Percentiles rank a stretch among this genome's conserved stretches.
Conservation (phyloP, 2,888 invertebrate genomes). For the Suillia variegata region DNA sequence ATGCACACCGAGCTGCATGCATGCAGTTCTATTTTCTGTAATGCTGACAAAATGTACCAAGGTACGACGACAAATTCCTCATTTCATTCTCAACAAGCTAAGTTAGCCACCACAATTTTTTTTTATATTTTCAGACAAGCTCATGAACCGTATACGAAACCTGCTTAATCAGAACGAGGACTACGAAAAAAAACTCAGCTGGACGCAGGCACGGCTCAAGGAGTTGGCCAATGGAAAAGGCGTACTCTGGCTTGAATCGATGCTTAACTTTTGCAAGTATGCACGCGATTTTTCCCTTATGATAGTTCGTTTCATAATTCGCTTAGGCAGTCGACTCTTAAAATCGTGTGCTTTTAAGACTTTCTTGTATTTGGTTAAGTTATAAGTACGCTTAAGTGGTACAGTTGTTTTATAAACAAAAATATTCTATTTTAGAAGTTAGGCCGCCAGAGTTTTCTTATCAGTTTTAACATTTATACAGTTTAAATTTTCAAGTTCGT, state of each 20-base stretch:
- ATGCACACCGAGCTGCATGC: conserved; percentile 57
- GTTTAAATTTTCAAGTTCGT: too few relatives aligned
- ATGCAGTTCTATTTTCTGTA: conserved; percentile 57
- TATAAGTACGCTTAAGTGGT: too few relatives aligned
- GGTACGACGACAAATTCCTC: too few relatives aligned
- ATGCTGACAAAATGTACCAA: conserved; percentile 56
- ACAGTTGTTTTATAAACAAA: too few relatives aligned
- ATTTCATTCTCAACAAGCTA: too few relatives aligned
- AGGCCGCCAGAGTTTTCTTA: too few relatives aligned
- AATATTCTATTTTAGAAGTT: too few relatives aligned
- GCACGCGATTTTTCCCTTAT: too few relatives aligned
- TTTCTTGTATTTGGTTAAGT: too few relatives aligned
- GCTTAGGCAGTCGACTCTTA: conserved; percentile 35
- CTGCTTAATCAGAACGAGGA: conserved; percentile 49
- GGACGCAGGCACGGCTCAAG: conserved; percentile 49
- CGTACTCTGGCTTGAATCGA: conserved; percentile 57
- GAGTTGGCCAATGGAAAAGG: conserved; percentile 53
- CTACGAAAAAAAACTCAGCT: conserved; percentile 48
- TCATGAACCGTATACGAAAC: conserved; percentile 52
- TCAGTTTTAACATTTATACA: too few relatives aligned
- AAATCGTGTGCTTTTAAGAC: conserved; percentile 31
- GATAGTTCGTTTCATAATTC: conserved; percentile 22
- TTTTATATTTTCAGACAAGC: conserved; percentile 42
- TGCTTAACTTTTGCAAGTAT: conserved; percentile 61
- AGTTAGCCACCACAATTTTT: background rate